Evolutionary conservation across 2,797 vertebrate genomes (phyloP), one percentile per base, ranked within the genome.

Genomic region (Myotis findleyi): DNA sequence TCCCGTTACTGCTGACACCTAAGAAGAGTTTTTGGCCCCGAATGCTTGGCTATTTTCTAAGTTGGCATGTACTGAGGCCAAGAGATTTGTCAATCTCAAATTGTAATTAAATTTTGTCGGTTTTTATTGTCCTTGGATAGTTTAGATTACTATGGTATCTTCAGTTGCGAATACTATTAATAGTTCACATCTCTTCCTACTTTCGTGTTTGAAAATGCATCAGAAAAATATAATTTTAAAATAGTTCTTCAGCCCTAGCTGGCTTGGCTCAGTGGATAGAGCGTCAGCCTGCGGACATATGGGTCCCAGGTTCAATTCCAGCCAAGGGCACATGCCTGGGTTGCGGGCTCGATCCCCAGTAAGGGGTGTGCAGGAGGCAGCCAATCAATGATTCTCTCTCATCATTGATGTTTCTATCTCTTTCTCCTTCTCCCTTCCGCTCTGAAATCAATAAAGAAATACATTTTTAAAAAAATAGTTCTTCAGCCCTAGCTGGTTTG

Each of bases 191-290:
- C 44, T 80, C 59, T 90, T 79, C 16, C 47, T 68, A 62, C 25
- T 93, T 85, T 92, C 7, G 68, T 77, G 69, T 82, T 90, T 85
- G 36, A 91, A 88, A 90, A 51, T 41, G 18, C 30, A 18, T 92
- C 77, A 71, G 62, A 81, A 64, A 64, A 64, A 64, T 64, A 64
- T n/a, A 30, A n/a, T 64, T 64, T 64, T 64, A n/a, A n/a, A 64
- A n/a, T 17, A 64, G 62, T 64, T 64, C 30, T n/a, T 36, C 8
- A 72, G n/a, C 30, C 59, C 12, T 27, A 30, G 12, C 59, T 9
- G 12, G 25, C 30, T 30, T 62, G 59, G 59, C 59, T 62, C 25
- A 62, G 59, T 62, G 59, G 5, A 62, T 62, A 62, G 59, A 62
- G 12, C 6, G 27, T 30, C 1, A 27, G 13, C 59, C 25, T 62